Percentiles rank a stretch among this genome's conserved stretches.
Conservation (phyloP, 2,113 vertebrate genomes). For the human (Homo sapiens) region DNA sequence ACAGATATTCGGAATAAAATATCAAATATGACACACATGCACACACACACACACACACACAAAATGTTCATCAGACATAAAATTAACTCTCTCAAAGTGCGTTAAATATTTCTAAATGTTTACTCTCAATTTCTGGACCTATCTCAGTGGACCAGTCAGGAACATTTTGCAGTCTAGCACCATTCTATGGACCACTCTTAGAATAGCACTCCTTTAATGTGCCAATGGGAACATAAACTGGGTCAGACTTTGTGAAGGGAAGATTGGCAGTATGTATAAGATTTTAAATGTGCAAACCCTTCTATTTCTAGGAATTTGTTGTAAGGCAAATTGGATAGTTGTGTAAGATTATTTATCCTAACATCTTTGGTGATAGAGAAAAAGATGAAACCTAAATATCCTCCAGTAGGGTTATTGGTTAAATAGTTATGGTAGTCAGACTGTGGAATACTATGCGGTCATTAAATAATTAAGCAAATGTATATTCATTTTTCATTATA, state of each 20-base stretch:
- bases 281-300: not conserved
- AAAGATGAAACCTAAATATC: not conserved
- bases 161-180: fast-evolving
- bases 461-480: not conserved
- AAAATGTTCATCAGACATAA: not conserved
- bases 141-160: not conserved
- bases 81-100: not conserved
- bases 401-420: not conserved
- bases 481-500: not conserved
- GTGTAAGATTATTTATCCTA: not conserved
- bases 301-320: not conserved
- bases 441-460: not conserved
- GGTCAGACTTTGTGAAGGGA: not conserved
- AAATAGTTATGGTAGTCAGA: not conserved
- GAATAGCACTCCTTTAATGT: not conserved
- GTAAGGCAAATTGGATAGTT: not conserved
- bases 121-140: not conserved
- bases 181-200: not conserved
- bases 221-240: not conserved
- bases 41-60: not conserved
- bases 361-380: not conserved
- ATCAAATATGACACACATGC: not conserved
- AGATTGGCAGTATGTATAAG: not conserved
- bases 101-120: not conserved
- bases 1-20: not conserved